A percentile compares a stretch with the other conserved stretches of the same genome.
Conservation (phyloP, 2,113 vertebrate species). For the Poicephalus gulielmi region DNA sequence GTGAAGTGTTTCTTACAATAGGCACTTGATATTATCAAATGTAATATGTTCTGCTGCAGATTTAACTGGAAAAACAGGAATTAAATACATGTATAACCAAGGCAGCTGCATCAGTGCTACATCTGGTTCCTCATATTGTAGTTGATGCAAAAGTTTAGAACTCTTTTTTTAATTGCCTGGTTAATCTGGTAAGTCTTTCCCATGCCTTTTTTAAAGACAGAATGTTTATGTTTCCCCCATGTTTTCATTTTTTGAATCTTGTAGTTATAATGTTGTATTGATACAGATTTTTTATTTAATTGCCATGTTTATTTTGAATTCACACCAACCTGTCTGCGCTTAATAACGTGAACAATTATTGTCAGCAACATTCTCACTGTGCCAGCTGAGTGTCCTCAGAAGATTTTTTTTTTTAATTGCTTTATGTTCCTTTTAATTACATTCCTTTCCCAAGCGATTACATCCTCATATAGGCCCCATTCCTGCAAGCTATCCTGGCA, state of each 20-base stretch:
- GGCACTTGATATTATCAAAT: background rate
- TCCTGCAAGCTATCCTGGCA: conserved; percentile 61
- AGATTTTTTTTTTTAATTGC: conserved; percentile 17
- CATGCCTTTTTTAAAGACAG: background rate
- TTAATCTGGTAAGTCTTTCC: background rate
- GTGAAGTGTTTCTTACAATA: background rate
- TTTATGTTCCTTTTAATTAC: conserved; percentile 64
- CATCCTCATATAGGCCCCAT: conserved; percentile 19
- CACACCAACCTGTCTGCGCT: conserved; percentile 50
- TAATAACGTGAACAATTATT: conserved; percentile 60
- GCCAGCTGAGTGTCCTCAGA: conserved; percentile 33
- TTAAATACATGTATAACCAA: background rate
- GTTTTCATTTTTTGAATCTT: background rate
- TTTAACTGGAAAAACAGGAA: conserved; percentile 27
- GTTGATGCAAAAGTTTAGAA: background rate
- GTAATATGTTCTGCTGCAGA: background rate
- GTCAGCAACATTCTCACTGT: conserved; percentile 33
- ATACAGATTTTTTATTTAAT: background rate
- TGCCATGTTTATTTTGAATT: conserved; percentile 48
- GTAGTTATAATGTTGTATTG: background rate
- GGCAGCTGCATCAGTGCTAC: background rate
- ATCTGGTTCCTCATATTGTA: background rate
- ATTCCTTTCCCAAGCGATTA: conserved; percentile 64
- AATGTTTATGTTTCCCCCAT: background rate
- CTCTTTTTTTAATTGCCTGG: background rate